These are phyloP conservation scores for Todus mexicanus DNA, from an alignment of 2,797 vertebrate genomes.

Conservation along the genomic window DNA sequence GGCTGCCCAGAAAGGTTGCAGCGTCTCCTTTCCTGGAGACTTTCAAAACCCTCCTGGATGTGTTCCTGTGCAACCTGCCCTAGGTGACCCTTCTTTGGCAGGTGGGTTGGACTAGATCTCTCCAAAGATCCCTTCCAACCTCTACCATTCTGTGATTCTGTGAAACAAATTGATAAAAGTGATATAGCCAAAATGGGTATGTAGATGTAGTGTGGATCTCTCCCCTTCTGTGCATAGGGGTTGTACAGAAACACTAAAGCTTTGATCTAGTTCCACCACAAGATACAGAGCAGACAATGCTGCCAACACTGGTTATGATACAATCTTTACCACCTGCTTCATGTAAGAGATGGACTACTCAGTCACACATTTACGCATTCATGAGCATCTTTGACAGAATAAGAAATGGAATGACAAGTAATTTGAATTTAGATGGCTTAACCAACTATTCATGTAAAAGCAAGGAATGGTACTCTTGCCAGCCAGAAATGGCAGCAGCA, in stretches of 20 bases:
- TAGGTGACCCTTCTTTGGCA: too few relatives aligned
- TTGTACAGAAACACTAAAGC: not conserved
- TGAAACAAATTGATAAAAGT: not conserved
- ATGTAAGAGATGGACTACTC: not conserved
- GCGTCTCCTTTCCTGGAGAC: too few relatives aligned
- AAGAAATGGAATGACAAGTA: not conserved
- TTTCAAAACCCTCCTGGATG: too few relatives aligned
- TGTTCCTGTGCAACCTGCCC: too few relatives aligned
- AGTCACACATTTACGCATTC: not conserved
- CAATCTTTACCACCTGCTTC: not conserved
- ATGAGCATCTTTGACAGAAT: not conserved
- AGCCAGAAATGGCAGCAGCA: not conserved
- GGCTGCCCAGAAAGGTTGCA: too few relatives aligned
- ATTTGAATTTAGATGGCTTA: not conserved
- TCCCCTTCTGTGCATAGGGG: not conserved
- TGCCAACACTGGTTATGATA: not conserved
- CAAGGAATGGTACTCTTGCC: not conserved
- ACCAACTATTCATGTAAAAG: not conserved
- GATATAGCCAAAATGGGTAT: fast-evolving
- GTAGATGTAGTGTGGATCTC: not conserved
- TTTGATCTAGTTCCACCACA: not conserved
- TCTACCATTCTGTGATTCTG: too few relatives aligned
- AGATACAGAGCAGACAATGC: not conserved
- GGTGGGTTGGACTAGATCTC: too few relatives aligned
- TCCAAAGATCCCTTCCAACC: too few relatives aligned